Evolutionary conservation across 1,140 invertebrate species (phyloP).

Genomic region (Ptiloglossa arizonensis): DNA sequence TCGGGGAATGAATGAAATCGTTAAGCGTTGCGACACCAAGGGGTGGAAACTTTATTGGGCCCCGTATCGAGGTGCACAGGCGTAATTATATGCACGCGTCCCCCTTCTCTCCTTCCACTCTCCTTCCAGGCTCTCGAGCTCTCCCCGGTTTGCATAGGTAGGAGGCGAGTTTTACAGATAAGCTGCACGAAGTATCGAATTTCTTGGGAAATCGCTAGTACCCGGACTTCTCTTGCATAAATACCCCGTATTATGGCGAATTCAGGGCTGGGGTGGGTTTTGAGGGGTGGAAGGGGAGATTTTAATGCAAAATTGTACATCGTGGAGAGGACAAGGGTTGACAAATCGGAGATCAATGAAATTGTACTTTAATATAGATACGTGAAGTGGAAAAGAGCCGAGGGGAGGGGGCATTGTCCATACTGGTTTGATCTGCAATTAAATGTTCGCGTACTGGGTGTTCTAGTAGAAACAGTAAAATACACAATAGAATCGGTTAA

Average conservation of each 20-base stretch:
- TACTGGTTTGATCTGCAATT: too few species aligned
- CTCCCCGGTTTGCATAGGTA: neutral
- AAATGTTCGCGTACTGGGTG: too few species aligned
- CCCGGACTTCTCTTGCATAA: neutral
- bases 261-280: neutral
- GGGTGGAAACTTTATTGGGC: slow-evolving; percentile 35
- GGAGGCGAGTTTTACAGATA: slow-evolving; percentile 4
- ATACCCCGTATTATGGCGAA: slow-evolving; percentile 23
- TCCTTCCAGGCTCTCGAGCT: neutral
- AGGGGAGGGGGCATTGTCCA: too few species aligned
- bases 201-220: slow-evolving; percentile 13
- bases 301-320: neutral
- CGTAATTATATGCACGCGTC: slow-evolving; percentile 38
- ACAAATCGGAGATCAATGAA: neutral
- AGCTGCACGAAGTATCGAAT: slow-evolving; percentile 19
- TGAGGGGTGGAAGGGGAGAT: neutral
- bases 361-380: neutral
- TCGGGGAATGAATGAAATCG: slow-evolving; percentile 65
- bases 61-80: slow-evolving; percentile 28
- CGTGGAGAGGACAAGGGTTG: neutral
- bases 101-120: neutral
- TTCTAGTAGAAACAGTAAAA: too few species aligned
- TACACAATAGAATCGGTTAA: too few species aligned
- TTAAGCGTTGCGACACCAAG: slow-evolving; percentile 52
- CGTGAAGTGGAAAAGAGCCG: neutral